Percentiles rank a stretch among this genome's conserved stretches.
Evolutionary conservation across 2,113 vertebrate genomes (phyloP).

Genomic region (Zosterops borbonicus): DNA sequence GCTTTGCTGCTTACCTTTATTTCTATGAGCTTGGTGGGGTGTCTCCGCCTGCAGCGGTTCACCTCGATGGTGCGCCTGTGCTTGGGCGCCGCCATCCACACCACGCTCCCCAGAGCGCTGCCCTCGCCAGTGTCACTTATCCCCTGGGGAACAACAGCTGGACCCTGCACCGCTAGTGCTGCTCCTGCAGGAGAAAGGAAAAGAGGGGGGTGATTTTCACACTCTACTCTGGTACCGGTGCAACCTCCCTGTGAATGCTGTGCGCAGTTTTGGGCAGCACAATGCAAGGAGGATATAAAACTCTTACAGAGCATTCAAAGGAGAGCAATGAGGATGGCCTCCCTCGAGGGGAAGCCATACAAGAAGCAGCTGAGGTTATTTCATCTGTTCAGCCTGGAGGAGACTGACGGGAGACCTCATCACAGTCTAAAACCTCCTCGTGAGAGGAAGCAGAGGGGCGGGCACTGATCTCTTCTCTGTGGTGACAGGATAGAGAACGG

Average conservation of each 20-base stretch:
- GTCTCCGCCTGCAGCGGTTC: slow-evolving; percentile 88
- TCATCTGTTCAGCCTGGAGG: not conserved
- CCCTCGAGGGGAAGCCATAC: not conserved
- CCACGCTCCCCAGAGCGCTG: slow-evolving; percentile 65
- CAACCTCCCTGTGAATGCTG: not conserved
- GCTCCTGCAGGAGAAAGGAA: slow-evolving; percentile 68
- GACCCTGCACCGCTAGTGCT: slow-evolving; percentile 77
- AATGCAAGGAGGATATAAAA: not conserved
- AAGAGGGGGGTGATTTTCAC: fast-evolving
- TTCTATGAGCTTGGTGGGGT: slow-evolving; percentile 80
- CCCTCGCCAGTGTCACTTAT: not conserved
- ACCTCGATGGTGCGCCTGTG: slow-evolving; percentile 90
- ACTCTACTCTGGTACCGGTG: not conserved
- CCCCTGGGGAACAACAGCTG: slow-evolving; percentile 56
- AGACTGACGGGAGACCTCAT: not conserved
- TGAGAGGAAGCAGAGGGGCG: not conserved
- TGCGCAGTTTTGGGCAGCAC: not conserved
- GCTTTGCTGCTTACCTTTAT: slow-evolving; percentile 77
- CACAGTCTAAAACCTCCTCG: not conserved
- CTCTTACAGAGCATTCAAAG: not conserved
- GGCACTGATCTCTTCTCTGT: not conserved
- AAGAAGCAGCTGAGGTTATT: not conserved
- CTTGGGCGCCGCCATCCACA: slow-evolving; percentile 97
- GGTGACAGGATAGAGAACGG: not conserved
- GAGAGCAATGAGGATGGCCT: fast-evolving